Conservation (phyloP, 2,888 invertebrate species). For the Cheilosia grossa region DNA sequence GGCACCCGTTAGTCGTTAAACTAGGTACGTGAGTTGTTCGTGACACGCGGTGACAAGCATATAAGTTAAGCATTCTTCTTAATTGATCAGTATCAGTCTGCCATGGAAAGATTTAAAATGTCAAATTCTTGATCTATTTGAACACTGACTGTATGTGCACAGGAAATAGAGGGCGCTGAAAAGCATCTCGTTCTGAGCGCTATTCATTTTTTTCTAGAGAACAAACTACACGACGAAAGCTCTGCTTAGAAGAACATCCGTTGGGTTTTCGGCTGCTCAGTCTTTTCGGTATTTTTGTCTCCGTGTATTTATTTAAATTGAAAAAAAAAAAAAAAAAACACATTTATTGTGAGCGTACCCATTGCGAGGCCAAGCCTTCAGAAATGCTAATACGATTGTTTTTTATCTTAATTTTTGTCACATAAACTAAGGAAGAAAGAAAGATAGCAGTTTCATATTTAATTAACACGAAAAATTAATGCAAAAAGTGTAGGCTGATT, state of each 20-base stretch:
- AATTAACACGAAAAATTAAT: constrained; percentile 51
- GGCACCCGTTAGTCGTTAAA: too few species aligned
- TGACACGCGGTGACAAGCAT: not conserved
- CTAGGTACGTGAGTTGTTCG: not conserved
- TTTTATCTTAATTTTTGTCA: constrained; percentile 24
- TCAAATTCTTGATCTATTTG: too few species aligned
- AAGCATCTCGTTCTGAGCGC: too few species aligned
- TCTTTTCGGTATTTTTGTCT: constrained; percentile 1
- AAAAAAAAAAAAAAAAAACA: not conserved
- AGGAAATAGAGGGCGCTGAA: not conserved
- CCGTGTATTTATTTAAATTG: constrained; percentile 47
- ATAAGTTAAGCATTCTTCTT: too few species aligned
- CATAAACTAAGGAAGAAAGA: constrained; percentile 10
- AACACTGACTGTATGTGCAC: not conserved
- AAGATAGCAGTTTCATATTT: constrained; percentile 54
- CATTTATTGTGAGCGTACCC: constrained; percentile 8
- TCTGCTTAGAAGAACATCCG: too few species aligned
- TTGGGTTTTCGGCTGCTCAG: not conserved
- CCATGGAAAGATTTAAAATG: too few species aligned
- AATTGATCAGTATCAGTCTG: too few species aligned
- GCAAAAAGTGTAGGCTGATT: constrained; percentile 50
- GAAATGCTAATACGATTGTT: constrained; percentile 58
- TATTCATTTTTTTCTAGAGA: too few species aligned
- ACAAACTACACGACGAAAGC: too few species aligned
- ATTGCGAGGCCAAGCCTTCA: constrained; percentile 43